Percentiles rank a stretch among this genome's conserved stretches.
These are phyloP conservation scores for Sinocyclocheilus anshuiensis DNA, from an alignment of 2,113 vertebrate genomes.

Conservation along the genomic window DNA sequence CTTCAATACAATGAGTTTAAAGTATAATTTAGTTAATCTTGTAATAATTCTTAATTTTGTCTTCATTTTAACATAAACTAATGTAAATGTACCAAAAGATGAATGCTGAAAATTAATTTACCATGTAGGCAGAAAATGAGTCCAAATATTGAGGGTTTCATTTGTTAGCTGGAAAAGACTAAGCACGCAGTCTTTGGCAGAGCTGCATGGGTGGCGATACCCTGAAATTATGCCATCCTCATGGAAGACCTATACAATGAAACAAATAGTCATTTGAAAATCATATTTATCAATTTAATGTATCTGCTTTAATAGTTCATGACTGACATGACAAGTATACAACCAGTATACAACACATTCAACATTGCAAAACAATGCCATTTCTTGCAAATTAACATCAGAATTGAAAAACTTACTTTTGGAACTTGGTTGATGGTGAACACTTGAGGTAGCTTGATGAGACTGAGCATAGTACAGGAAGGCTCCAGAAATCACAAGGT, in stretches of 20 bases:
- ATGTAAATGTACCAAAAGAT: background rate
- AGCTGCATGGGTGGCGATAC: constrained; percentile 86
- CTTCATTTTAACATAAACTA: background rate
- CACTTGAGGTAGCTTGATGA: constrained; percentile 80
- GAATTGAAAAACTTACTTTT: constrained; percentile 78
- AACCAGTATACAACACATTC: background rate
- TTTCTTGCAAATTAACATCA: background rate
- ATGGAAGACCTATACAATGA: constrained; percentile 80
- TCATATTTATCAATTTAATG: background rate
- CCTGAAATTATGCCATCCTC: constrained; percentile 91
- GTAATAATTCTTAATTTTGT: background rate
- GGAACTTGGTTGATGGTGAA: constrained; percentile 88
- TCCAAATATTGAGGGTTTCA: constrained; percentile 98
- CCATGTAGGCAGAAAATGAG: constrained; percentile 90
- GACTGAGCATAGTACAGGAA: constrained; percentile 74
- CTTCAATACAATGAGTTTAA: too few species aligned
- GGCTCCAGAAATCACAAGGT: background rate
- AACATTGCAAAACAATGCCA: background rate
- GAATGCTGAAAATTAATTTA: constrained; percentile 54
- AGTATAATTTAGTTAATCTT: background rate
- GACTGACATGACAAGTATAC: background rate
- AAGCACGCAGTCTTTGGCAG: constrained; percentile 84
- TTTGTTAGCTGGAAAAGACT: constrained; percentile 94
- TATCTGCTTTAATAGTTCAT: background rate
- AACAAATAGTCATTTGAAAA: background rate